phyloP scores from a whole-genome alignment of 2,888 invertebrate genomes.

The Lordiphosa andalusiaca region DNA sequence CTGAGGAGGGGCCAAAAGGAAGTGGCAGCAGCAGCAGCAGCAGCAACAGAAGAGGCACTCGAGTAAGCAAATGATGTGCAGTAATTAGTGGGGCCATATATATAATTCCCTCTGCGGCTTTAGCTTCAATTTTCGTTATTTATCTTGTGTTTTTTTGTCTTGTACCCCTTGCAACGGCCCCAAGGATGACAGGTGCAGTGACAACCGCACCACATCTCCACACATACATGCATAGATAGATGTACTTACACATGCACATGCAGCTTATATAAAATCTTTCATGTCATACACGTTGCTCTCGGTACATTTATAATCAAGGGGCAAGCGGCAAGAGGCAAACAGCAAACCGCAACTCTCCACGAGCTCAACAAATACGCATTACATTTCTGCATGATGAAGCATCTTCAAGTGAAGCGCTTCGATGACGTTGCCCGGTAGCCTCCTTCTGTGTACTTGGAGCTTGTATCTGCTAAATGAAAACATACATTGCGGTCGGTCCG shows the following conservation, averaged over 20 bases:
- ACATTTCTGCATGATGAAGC: slow-evolving; percentile 67
- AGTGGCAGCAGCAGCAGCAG: slow-evolving; percentile 29
- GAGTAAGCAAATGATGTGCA: slow-evolving; percentile 76
- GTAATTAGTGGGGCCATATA: slow-evolving; percentile 62
- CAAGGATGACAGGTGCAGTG: slow-evolving; percentile 70
- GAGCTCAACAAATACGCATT: slow-evolving; percentile 26
- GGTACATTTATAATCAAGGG: slow-evolving; percentile 66
- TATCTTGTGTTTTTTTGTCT: slow-evolving; percentile 58
- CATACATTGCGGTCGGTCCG: slow-evolving; percentile 60
- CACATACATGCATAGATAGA: slow-evolving; percentile 25
- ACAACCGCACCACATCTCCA: slow-evolving; percentile 44
- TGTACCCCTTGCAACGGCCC: slow-evolving; percentile 24
- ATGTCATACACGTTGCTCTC: slow-evolving; percentile 64
- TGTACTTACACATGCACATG: slow-evolving; percentile 14
- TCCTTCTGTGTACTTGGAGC: slow-evolving; percentile 46
- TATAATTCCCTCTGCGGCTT: slow-evolving; percentile 38
- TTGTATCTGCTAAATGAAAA: slow-evolving; percentile 73
- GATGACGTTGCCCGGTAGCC: slow-evolving; percentile 51
- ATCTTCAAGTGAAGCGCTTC: slow-evolving; percentile 52
- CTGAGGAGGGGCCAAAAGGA: slow-evolving; percentile 16
- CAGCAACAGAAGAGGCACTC: slow-evolving; percentile 50
- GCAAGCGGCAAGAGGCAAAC: slow-evolving; percentile 41
- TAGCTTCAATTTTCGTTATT: slow-evolving; percentile 62
- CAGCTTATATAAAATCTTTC: slow-evolving; percentile 43
- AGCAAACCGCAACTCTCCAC: slow-evolving; percentile 46